Evolutionary conservation across 2,797 vertebrate species (phyloP), one percentile per base, ranked within the genome.

Genomic region (Percopsis omiscomaycus): DNA sequence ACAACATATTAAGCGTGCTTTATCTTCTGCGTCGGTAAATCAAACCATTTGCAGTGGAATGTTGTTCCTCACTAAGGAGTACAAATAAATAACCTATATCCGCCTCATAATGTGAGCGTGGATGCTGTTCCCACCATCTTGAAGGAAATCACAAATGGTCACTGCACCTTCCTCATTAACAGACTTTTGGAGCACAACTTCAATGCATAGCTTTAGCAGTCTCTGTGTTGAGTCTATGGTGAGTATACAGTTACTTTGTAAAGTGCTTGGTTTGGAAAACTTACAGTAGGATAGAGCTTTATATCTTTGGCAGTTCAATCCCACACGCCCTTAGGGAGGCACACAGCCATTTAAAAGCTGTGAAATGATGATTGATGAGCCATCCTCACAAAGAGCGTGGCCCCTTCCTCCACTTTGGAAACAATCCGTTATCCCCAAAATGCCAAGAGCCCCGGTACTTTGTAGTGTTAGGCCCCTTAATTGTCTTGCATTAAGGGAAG

Each of bases 301-400:
- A 71, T 77, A 73, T 81, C 73, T 76, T 63, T 74, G 73, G 74
- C 80, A 76, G 77, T 81, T 86, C 77, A 83, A 76, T 88, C 70
- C 74, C 56, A 46, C 62, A 81, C 77, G 66, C 78, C 85, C 83
- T 75, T 59, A 69, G 83, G 85, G 84, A 81, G 68, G 79, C 66
- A 16, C 70, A 75, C 69, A 78, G 74, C 86, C 84, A 75, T 84
- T 91, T 89, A 92, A 88, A 84, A 77, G 74, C 73, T 13, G 49
- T 78, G 85, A 87, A 91, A 89, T 82, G 78, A 87, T 91, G 89
- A 92, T 88, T 92, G 89, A 92, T 91, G 86, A 88, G 74, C 68
- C 70, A 45, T 83, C 85, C 64, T 75, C 65, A 59, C 74, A 80
- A 85, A 67, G 57, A 81, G 55, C 66, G 10, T 59, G 51, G 73